These are phyloP conservation scores for Phymorhynchus buccinoides DNA, from an alignment of 1,140 invertebrate genomes.

Conservation along the genomic window DNA sequence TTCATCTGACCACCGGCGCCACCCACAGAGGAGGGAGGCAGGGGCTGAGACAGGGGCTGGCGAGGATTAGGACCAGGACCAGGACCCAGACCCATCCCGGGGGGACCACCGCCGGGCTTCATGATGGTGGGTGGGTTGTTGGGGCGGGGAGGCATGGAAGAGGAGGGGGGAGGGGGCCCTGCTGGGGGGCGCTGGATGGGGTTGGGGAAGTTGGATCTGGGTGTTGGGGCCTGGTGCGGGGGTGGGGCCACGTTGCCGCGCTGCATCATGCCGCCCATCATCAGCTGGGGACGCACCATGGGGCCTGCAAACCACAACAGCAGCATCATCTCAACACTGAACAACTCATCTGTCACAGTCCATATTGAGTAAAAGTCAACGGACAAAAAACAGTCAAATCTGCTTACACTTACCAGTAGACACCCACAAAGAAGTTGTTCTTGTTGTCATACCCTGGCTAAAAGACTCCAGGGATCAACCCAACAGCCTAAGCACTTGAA, in stretches of 20 bases:
- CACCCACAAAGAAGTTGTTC: too few species aligned
- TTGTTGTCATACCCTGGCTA: too few species aligned
- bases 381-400: too few species aligned
- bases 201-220: conserved; percentile 53
- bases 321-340: too few species aligned
- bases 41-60: conserved; percentile 24
- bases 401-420: too few species aligned
- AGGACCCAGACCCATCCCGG: too few species aligned
- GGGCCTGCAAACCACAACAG: conserved; percentile 38
- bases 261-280: conserved; percentile 55
- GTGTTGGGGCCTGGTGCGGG: conserved; percentile 42
- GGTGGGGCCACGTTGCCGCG: conserved; percentile 48
- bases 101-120: not conserved
- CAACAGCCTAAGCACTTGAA: too few species aligned
- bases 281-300: conserved; percentile 55
- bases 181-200: conserved; percentile 61
- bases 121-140: not conserved
- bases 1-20: conserved; percentile 45
- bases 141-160: not conserved
- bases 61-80: too few species aligned
- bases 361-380: too few species aligned
- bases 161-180: not conserved
- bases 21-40: conserved; percentile 19
- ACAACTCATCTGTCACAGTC: too few species aligned
- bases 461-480: too few species aligned